These are phyloP conservation scores for Peucedramus taeniatus DNA, from an alignment of 2,113 vertebrate species.

Conservation along the genomic window DNA sequence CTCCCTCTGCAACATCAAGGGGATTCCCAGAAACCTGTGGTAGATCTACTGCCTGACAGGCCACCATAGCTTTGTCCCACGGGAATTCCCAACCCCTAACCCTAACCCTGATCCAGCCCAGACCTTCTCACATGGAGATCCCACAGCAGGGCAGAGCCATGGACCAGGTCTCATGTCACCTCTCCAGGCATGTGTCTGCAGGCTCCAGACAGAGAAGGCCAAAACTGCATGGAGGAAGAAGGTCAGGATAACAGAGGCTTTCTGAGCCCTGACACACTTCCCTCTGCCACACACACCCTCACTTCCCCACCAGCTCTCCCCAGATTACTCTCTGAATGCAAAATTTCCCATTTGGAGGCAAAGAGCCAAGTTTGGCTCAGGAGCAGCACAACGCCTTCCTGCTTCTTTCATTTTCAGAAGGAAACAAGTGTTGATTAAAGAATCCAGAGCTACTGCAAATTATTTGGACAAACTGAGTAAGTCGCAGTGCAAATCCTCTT, in stretches of 20 bases:
- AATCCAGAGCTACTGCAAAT: slow-evolving; percentile 12
- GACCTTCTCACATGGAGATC: neutral
- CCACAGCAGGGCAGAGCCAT: neutral
- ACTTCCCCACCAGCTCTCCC: neutral
- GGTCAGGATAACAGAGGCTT: neutral
- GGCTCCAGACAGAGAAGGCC: neutral
- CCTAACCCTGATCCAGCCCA: neutral
- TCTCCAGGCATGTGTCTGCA: fast-evolving
- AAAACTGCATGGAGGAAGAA: neutral
- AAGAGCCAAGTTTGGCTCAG: neutral
- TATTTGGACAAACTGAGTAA: slow-evolving; percentile 50
- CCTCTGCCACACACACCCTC: neutral
- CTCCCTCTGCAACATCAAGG: neutral
- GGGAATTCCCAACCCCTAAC: neutral
- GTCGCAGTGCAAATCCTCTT: slow-evolving; percentile 33
- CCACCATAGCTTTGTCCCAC: neutral
- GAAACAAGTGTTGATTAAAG: slow-evolving; percentile 48
- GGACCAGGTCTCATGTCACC: fast-evolving
- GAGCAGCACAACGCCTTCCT: neutral
- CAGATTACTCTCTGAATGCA: neutral
- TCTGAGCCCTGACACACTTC: neutral
- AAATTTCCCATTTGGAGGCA: neutral
- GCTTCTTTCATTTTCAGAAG: neutral
- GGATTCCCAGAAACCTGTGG: neutral
- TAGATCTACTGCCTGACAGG: neutral